A percentile compares a stretch with the other conserved stretches of the same genome.
Evolutionary conservation across 2,113 vertebrate genomes (phyloP).

Genomic region (Proterorhinus semilunaris): DNA sequence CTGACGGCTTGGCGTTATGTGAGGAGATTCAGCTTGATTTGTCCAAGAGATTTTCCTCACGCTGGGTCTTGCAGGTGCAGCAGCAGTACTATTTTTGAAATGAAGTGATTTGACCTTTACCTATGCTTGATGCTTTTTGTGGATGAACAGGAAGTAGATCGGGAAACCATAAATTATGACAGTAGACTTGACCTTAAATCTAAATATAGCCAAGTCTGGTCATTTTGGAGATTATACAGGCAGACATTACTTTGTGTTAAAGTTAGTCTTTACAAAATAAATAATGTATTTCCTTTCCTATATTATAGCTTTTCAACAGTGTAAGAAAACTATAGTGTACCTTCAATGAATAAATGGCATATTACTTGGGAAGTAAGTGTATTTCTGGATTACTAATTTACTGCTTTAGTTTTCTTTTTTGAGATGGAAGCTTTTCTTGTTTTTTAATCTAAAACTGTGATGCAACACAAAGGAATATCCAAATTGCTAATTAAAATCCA

Average conservation of each 20-base stretch:
- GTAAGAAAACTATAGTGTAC: no score
- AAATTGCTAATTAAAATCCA: no score
- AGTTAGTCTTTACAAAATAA: no score
- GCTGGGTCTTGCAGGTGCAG: neutral
- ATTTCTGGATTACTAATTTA: no score
- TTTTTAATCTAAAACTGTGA: no score
- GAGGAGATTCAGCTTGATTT: neutral
- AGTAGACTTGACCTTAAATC: neutral
- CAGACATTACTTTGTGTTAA: neutral
- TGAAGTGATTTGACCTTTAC: slow-evolving; percentile 3
- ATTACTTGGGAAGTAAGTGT: no score
- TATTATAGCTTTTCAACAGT: no score
- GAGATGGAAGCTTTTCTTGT: no score
- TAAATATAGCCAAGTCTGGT: neutral
- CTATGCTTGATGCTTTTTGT: neutral
- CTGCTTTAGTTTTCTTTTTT: no score
- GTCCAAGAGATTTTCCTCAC: neutral
- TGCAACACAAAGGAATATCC: no score
- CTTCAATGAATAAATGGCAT: no score
- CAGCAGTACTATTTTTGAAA: neutral
- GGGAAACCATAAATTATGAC: neutral
- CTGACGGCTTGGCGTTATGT: neutral
- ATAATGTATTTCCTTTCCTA: no score
- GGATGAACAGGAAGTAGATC: neutral
- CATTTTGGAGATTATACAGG: neutral